Evolutionary conservation across 1,140 invertebrate species (phyloP), one percentile per base, ranked within the genome.

Genomic region (Teleopsis dalmanni): DNA sequence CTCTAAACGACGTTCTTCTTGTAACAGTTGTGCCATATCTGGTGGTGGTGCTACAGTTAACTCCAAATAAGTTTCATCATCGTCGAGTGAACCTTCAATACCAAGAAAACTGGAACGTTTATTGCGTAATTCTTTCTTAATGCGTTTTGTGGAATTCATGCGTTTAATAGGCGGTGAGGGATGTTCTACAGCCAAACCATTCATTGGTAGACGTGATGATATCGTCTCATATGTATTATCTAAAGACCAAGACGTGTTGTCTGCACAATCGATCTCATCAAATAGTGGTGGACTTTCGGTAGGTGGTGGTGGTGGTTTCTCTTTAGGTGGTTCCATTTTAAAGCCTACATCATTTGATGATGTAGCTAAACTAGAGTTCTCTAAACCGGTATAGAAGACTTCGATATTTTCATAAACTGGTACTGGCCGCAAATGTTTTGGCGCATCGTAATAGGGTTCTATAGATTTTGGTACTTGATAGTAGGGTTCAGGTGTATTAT

Each of bases 31-130:
- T 19, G 81, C 84, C 72, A 88, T 84, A 54, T 89, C 85, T 16
- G 84, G 85, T n/a, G 87, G 83, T 52, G 84, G 85, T 11, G 79
- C 80, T 13, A 88, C 64, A 3, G 76, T 79, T 8, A 86, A 62
- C 55, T 84, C 80, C 21, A 86, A 68, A 58, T 79, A 79, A 55
- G 70, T 78, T 47, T 80, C 78, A 55, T 87, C 80, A 55, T 67
- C 64, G 43, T 83, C 80, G 41, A 75, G 78, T 36, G 75, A 75
- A 48, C 82, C 83, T 58, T 89, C 86, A 53, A 91, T 82, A 26
- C 88, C 88, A 14, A 92, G 73, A 60, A 92, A 92, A 68, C 88
- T 87, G 18, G 87, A 91, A 8, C 88, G 79, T 57, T 90, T 86
- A 57, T 83, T 85, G 9, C 85, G 77, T 21, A 91, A 75, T 64